These are phyloP conservation scores for Sebastes diaconus DNA, from an alignment of 2,797 vertebrate species.

Conservation along the genomic window DNA sequence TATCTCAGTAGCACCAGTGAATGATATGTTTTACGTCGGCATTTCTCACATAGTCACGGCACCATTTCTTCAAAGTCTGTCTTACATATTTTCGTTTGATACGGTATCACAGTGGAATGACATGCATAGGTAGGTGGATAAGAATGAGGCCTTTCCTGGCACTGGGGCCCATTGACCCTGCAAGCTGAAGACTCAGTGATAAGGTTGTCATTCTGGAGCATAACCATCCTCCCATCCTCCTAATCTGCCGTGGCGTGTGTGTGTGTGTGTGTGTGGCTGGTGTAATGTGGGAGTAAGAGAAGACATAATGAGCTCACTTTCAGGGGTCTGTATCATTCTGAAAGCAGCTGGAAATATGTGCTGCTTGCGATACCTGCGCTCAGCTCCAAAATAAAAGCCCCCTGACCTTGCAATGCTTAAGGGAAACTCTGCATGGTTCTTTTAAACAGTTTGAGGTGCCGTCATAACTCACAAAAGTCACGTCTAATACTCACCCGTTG, in stretches of 20 bases:
- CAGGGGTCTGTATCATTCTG: slow-evolving; percentile 53
- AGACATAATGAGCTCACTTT: slow-evolving; percentile 71
- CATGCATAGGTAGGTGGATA: slow-evolving; percentile 51
- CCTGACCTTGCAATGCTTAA: slow-evolving; percentile 39
- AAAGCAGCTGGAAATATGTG: slow-evolving; percentile 60
- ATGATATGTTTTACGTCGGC: not conserved
- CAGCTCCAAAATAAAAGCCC: slow-evolving; percentile 44
- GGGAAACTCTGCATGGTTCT: slow-evolving; percentile 12
- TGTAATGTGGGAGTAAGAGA: slow-evolving; percentile 67
- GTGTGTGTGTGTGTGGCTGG: slow-evolving; percentile 14
- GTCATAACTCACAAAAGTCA: slow-evolving; percentile 12
- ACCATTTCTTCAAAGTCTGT: not conserved
- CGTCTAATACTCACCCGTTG: not conserved
- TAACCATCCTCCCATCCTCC: slow-evolving; percentile 71
- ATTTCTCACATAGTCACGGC: not conserved
- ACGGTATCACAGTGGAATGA: slow-evolving; percentile 28
- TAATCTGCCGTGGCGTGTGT: slow-evolving; percentile 58
- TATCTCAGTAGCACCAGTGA: not conserved
- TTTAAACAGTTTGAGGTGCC: slow-evolving; percentile 6
- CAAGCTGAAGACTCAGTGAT: slow-evolving; percentile 73
- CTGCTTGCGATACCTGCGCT: slow-evolving; percentile 51
- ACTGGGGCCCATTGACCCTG: slow-evolving; percentile 68
- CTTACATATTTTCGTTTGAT: slow-evolving; percentile 23
- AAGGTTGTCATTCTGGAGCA: slow-evolving; percentile 75
- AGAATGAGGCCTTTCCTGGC: slow-evolving; percentile 64